Evolutionary conservation across 2,888 invertebrate species (phyloP), one percentile per base, ranked within the genome.

Genomic region (Drosophila hawaiiensis): DNA sequence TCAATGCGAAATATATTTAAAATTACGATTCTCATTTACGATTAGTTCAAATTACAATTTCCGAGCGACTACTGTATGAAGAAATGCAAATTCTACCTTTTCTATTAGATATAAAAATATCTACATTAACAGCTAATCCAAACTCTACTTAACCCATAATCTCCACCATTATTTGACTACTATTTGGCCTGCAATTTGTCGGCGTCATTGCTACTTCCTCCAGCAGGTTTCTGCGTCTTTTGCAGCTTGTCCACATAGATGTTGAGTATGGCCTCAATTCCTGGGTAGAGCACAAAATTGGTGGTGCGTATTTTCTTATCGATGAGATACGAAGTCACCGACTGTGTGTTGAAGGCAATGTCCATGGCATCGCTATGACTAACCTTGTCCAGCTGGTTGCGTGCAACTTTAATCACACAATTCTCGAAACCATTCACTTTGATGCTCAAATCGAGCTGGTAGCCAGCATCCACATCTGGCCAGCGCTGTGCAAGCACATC

Each of bases 401-500:
- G 93, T 3, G 94, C 92, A 37, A 95, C 92, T 91, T 95, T 95
- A 9, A 95, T 91, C 19, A 93, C 92, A 58, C 94, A 93, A 71
- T 94, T 93, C 80, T 94, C 94, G 50, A 90, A 88, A 7, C 94
- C 94, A 84, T 95, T 95, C 4, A 95, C 96, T 93, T 95, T 95
- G 82, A 96, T 95, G 58, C 94, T 94, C 56, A 97, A 94, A 83
- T 96, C 95, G 66, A 97, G 92, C 82, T 95, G 94, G 89, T 95
- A 97, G 79, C 95, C 92, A 73, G 94, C 93, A 93, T 98, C 97
- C 60, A 97, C 95, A 91, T 95, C 93, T 0, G 97, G 97, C 98
- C 97, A 97, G 53, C 92, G 94, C 93, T 98, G 97, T 66, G 96
- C 95, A 50, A 97, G 94, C 56, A 98, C 96, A 91, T 95, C 94